These are phyloP conservation scores for Austrofundulus limnaeus DNA, from an alignment of 2,113 vertebrate species.

Conservation along the genomic window DNA sequence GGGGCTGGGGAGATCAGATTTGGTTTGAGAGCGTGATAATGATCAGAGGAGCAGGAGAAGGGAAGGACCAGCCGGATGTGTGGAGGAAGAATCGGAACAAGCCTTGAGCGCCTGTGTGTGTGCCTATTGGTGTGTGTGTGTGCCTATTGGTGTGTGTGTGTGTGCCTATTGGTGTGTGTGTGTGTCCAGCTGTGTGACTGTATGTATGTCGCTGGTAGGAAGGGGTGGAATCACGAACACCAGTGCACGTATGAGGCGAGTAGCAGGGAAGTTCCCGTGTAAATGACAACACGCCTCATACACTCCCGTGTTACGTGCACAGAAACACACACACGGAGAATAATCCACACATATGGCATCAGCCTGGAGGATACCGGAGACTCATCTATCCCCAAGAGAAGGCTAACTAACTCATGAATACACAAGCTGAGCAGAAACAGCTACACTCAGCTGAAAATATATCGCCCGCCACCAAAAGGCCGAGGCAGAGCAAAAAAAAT, in stretches of 20 bases:
- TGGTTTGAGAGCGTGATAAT: slow-evolving; percentile 35
- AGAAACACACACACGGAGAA: neutral
- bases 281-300: slow-evolving; percentile 7
- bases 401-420: slow-evolving; percentile 53
- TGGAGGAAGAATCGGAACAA: slow-evolving; percentile 51
- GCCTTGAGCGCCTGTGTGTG: slow-evolving; percentile 23
- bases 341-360: slow-evolving; percentile 49
- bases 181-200: neutral
- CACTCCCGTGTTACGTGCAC: slow-evolving; percentile 25
- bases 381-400: slow-evolving; percentile 55
- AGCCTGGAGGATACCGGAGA: slow-evolving; percentile 44
- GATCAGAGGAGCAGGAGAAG: slow-evolving; percentile 51
- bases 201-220: slow-evolving; percentile 14
- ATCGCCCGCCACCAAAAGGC: slow-evolving; percentile 17
- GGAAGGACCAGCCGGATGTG: slow-evolving; percentile 47
- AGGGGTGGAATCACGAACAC: slow-evolving; percentile 8
- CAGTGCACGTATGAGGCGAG: slow-evolving; percentile 26
- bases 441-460: slow-evolving; percentile 58
- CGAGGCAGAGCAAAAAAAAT: too few relatives aligned
- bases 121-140: neutral
- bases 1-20: slow-evolving; percentile 41
- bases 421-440: slow-evolving; percentile 51
- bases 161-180: too few relatives aligned
- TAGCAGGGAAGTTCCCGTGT: slow-evolving; percentile 23
- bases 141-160: too few relatives aligned